Conservation (phyloP, 2,888 invertebrate species). For the Tenthredo distinguenda region DNA sequence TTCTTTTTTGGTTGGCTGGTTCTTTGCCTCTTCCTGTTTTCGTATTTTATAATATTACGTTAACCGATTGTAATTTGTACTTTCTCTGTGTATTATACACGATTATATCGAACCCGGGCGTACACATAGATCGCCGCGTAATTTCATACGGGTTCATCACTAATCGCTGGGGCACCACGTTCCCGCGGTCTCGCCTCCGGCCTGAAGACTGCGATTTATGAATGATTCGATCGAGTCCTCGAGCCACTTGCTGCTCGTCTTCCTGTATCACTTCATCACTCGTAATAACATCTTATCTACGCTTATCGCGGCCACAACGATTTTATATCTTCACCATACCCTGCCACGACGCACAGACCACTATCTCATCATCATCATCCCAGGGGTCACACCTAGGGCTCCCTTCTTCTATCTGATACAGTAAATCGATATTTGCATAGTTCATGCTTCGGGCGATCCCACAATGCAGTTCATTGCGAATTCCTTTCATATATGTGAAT, state of each 20-base stretch:
- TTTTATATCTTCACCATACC: constrained; percentile 47
- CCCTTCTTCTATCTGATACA: constrained; percentile 11
- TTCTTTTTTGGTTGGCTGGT: background rate
- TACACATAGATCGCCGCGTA: background rate
- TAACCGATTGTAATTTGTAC: background rate
- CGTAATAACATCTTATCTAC: constrained; percentile 67
- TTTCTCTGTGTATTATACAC: background rate
- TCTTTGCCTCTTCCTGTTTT: constrained; percentile 28
- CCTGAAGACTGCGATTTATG: constrained; percentile 59
- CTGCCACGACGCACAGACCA: background rate
- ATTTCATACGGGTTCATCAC: constrained; percentile 25
- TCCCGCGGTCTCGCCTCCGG: constrained; percentile 49
- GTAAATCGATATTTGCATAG: constrained; percentile 45
- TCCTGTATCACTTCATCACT: constrained; percentile 63
- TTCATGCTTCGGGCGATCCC: background rate
- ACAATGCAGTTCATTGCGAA: background rate
- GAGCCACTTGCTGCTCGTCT: constrained; percentile 48
- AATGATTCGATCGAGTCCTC: constrained; percentile 58
- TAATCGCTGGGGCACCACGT: constrained; percentile 49
- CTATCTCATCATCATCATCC: constrained; percentile 31
- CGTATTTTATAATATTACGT: constrained; percentile 24
- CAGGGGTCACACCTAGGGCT: constrained; percentile 41
- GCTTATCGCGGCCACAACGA: constrained; percentile 60
- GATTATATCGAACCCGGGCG: background rate
- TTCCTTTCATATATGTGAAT: background rate